Base-by-base conservation (phyloP, 1,140 invertebrate genomes). In the Musca vetustissima region DNA sequence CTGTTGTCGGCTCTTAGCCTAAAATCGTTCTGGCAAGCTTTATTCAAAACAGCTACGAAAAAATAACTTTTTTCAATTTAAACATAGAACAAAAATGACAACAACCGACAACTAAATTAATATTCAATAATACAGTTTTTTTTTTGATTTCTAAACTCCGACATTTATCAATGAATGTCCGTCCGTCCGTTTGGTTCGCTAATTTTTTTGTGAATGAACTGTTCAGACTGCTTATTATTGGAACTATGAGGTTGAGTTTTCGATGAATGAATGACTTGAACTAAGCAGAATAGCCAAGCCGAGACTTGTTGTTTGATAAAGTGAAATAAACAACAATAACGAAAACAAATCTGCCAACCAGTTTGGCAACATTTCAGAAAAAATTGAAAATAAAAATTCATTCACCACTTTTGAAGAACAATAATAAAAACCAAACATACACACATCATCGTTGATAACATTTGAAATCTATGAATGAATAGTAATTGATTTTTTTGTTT, bases 331-430 rank as follows among this genome's bases (percentile, higher is more conserved):
- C 36, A 43, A 43, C 36, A 43, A 43, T 43, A 43, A 43, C 36
- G 1, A 43, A 17, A 61, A 61, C 17, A 43, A 36, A 61, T 36
- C 21, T 36, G 36, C 57, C 19, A 61, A 61, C 57, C 28, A 61
- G 57, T 61, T 61, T 57, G n/a, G 22, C 53, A n/a, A 28, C 53
- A 57, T 57, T 57, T 57, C 25, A 28, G 3, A 57, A 55, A 24
- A 57, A 22, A 53, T 53, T 57, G 15, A 57, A 57, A n/a, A n/a
- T n/a, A n/a, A n/a, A 57, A 57, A 57, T 57, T 57, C 53, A 57
- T 57, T 57, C 53, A 57, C 19, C 52, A 22, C 22, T 53, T n/a
- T 53, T 53, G 22, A 24, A 14, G 22, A 59, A 21, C 49, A 52
- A 52, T 52, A 52, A 19, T 9, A 21, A n/a, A n/a, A n/a, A n/a